These are phyloP conservation scores for Steinernema carpocapsae DNA, from an alignment of 2,888 invertebrate species.

Conservation along the genomic window DNA sequence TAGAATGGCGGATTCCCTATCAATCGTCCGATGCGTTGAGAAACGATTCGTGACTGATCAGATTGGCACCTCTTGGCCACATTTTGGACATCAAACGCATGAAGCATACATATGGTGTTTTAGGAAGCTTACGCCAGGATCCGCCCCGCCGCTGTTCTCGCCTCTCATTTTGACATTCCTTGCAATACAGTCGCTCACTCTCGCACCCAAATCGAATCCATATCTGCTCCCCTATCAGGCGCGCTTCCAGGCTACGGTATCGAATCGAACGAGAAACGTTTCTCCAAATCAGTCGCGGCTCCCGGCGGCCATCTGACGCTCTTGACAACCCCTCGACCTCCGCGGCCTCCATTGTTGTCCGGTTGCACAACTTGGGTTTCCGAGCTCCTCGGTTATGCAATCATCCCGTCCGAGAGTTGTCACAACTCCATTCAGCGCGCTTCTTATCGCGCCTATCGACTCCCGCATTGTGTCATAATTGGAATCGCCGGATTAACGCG, in stretches of 20 bases:
- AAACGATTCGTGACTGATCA: too few relatives aligned
- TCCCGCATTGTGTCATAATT: conserved; percentile 12
- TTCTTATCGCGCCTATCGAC: not conserved
- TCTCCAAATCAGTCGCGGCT: conserved; percentile 1
- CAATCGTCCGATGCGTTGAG: too few relatives aligned
- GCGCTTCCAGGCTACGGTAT: not conserved
- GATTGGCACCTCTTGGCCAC: too few relatives aligned
- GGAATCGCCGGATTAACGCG: not conserved
- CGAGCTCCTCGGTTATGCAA: not conserved
- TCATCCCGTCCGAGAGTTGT: not conserved
- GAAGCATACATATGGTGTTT: too few relatives aligned
- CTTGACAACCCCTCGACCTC: conserved; percentile 24
- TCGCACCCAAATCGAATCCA: conserved; percentile 1
- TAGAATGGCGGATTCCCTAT: too few relatives aligned
- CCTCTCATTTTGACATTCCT: too few relatives aligned
- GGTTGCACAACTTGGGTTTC: not conserved
- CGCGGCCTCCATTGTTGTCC: not conserved
- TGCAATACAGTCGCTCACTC: too few relatives aligned
- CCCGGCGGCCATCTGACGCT: not conserved
- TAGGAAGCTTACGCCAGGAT: too few relatives aligned
- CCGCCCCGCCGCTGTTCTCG: too few relatives aligned
- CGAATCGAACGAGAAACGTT: not conserved
- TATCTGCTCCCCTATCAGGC: not conserved
- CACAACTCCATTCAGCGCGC: not conserved
- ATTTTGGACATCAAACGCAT: too few relatives aligned